Evolutionary conservation across 2,888 invertebrate genomes (phyloP).

Genomic region (Dynastes maya): DNA sequence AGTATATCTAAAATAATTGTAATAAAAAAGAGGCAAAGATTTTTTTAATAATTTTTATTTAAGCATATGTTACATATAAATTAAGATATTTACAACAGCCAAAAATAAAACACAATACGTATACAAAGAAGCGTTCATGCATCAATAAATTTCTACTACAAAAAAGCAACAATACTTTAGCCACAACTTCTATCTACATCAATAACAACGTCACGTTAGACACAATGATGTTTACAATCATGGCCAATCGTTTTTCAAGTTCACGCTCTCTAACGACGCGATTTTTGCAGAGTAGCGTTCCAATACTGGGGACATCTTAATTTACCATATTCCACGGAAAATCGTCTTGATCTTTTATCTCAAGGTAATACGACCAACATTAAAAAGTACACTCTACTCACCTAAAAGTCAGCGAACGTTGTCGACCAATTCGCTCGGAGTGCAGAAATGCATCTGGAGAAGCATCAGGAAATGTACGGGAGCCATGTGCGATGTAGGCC

Average conservation of each 20-base stretch:
- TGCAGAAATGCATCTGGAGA: constrained; percentile 50
- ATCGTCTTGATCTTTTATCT: not conserved
- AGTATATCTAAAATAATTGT: not conserved
- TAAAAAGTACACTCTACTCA: constrained; percentile 42
- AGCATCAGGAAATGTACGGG: constrained; percentile 50
- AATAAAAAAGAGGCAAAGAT: constrained; percentile 11
- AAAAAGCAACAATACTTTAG: constrained; percentile 27
- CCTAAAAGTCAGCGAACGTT: constrained; percentile 41
- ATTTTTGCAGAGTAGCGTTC: not conserved
- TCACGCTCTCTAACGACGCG: constrained; percentile 34
- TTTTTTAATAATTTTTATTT: constrained; percentile 31
- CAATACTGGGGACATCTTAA: constrained; percentile 17
- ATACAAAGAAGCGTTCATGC: constrained; percentile 27
- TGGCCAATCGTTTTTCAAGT: constrained; percentile 46
- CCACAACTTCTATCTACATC: constrained; percentile 41
- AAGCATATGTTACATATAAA: constrained; percentile 37
- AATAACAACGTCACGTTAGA: constrained; percentile 34
- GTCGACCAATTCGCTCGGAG: constrained; percentile 39
- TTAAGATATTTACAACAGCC: constrained; percentile 24
- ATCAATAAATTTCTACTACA: constrained; percentile 21
- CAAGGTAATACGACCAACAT: not conserved
- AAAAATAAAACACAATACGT: constrained; percentile 14
- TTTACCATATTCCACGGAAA: not conserved
- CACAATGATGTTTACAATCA: constrained; percentile 45
- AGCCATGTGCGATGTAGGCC: constrained; percentile 50